These are phyloP conservation scores for Calosoma granatense DNA, from an alignment of 1,140 invertebrate genomes.

Conservation along the genomic window DNA sequence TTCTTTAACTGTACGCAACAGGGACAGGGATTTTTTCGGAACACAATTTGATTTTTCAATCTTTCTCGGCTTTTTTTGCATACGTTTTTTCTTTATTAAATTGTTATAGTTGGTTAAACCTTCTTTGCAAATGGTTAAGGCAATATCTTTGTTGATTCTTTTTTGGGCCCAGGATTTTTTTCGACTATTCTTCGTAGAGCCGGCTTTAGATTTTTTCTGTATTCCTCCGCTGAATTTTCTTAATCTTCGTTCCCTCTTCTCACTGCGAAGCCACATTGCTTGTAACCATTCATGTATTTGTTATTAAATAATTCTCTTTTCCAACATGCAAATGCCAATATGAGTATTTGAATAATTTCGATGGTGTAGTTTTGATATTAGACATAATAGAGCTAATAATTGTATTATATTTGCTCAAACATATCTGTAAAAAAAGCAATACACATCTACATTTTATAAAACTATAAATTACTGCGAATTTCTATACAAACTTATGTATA, in stretches of 20 bases:
- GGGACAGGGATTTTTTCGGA: neutral
- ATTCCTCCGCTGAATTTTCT: conserved; percentile 17
- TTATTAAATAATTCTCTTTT: no score
- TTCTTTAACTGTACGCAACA: neutral
- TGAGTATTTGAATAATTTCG: no score
- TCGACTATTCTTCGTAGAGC: conserved; percentile 14
- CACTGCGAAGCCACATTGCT: conserved; percentile 31
- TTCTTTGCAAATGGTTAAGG: neutral
- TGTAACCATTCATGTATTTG: conserved; percentile 19
- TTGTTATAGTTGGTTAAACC: conserved; percentile 14
- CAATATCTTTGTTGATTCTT: neutral
- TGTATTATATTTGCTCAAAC: no score
- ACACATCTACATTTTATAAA: no score
- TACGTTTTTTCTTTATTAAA: conserved; percentile 5
- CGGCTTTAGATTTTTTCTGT: conserved; percentile 4
- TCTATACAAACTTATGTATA: no score
- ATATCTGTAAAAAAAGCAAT: no score
- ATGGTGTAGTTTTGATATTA: no score
- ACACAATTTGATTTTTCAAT: neutral
- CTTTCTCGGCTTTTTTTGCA: conserved; percentile 15
- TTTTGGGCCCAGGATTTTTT: conserved; percentile 17
- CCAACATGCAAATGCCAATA: no score
- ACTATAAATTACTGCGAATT: no score
- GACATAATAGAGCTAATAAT: no score
- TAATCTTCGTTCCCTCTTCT: conserved; percentile 23